Conservation (phyloP, 2,113 vertebrate species). For the Ictalurus punctatus region DNA sequence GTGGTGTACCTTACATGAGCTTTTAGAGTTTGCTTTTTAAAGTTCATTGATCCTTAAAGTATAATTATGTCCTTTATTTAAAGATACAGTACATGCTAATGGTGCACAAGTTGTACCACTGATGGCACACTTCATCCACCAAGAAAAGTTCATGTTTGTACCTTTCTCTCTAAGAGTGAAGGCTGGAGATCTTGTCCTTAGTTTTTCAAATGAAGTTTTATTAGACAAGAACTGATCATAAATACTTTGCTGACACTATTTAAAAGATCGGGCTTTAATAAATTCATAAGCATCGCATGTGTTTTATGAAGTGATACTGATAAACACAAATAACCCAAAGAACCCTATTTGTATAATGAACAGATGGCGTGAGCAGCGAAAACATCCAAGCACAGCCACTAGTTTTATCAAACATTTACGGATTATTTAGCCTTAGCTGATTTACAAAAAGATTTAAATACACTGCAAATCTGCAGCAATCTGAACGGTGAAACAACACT, state of each 20-base stretch:
- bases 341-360: background rate
- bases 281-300: background rate
- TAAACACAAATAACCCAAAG: background rate
- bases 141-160: background rate
- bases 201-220: background rate
- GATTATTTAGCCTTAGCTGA: background rate
- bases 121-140: background rate
- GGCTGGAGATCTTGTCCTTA: background rate
- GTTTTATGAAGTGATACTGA: background rate
- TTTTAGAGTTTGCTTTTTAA: background rate
- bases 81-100: background rate
- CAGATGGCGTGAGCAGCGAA: background rate
- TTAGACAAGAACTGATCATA: background rate
- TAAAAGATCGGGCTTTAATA: background rate
- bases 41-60: background rate
- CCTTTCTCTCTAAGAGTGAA: background rate
- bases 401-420: background rate
- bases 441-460: background rate
- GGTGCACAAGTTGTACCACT: background rate
- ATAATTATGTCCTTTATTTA: background rate
- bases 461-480: too few relatives aligned
- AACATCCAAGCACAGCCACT: background rate
- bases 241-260: background rate
- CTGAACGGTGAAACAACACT: background rate
- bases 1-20: too few relatives aligned